A percentile compares a stretch with the other conserved stretches of the same genome.
Evolutionary conservation across 2,797 vertebrate species (phyloP).

Genomic region (Bryconaethiops microstoma): DNA sequence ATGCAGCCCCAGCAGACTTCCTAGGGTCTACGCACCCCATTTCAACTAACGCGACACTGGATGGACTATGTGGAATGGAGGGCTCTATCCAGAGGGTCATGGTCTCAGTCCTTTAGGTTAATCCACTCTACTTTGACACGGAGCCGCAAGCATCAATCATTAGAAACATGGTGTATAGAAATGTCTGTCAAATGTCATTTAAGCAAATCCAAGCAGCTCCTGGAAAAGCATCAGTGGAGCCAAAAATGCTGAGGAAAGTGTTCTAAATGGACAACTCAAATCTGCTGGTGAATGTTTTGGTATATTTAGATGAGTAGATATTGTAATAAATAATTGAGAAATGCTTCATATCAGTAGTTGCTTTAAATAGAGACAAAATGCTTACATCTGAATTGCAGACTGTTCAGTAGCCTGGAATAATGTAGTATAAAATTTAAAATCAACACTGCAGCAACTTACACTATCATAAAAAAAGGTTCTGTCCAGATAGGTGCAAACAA

Average conservation of each 20-base stretch:
- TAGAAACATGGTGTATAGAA: background rate
- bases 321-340: too few relatives aligned
- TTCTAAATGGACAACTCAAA: background rate
- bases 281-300: background rate
- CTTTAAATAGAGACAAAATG: too few relatives aligned
- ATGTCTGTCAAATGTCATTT: background rate
- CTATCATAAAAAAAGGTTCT: too few relatives aligned
- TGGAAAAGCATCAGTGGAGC: background rate
- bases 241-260: background rate
- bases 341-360: too few relatives aligned
- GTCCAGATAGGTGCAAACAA: too few relatives aligned
- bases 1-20: conserved; percentile 27
- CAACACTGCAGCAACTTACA: too few relatives aligned
- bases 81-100: background rate
- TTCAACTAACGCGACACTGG: background rate
- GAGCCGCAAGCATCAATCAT: background rate
- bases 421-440: too few relatives aligned
- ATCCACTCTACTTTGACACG: background rate
- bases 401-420: too few relatives aligned
- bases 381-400: too few relatives aligned
- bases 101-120: background rate
- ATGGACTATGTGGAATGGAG: background rate
- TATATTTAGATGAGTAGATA: too few relatives aligned
- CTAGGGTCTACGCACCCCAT: background rate
- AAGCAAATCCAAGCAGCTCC: background rate